Percentiles rank a stretch among this genome's conserved stretches.
Evolutionary conservation across 2,113 vertebrate genomes (phyloP).

Genomic region (Nycticorax nycticorax): DNA sequence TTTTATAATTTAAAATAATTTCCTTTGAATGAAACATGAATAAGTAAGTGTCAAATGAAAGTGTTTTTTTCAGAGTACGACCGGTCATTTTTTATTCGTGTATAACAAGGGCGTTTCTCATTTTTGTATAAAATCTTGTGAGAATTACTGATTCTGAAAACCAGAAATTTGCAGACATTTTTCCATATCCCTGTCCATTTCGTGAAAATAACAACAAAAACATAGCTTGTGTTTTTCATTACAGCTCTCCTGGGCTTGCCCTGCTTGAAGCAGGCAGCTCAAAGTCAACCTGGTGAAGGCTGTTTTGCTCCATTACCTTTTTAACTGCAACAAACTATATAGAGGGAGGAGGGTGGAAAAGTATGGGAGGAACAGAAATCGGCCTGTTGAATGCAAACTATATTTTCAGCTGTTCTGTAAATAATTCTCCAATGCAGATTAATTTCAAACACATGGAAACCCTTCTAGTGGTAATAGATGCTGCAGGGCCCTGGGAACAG

Average conservation of each 20-base stretch:
- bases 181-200: not conserved
- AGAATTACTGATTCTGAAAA: not conserved
- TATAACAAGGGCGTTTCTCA: not conserved
- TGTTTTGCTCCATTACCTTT: not conserved
- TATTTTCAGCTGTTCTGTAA: not conserved
- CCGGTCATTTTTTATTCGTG: not conserved
- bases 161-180: not conserved
- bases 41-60: not conserved
- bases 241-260: not conserved
- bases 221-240: not conserved
- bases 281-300: not conserved
- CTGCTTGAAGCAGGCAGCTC: not conserved
- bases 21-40: not conserved
- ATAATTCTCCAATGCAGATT: not conserved
- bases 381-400: not conserved
- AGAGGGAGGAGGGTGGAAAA: not conserved
- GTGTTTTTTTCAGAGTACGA: not conserved
- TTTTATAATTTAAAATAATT: not conserved
- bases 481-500: accelerated
- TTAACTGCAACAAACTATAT: not conserved
- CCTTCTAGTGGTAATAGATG: not conserved
- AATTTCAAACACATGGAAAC: not conserved
- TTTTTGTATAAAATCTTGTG: not conserved
- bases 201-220: not conserved
- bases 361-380: not conserved